phyloP scores from a whole-genome alignment of 2,888 invertebrate genomes.

The Antitype chi region DNA sequence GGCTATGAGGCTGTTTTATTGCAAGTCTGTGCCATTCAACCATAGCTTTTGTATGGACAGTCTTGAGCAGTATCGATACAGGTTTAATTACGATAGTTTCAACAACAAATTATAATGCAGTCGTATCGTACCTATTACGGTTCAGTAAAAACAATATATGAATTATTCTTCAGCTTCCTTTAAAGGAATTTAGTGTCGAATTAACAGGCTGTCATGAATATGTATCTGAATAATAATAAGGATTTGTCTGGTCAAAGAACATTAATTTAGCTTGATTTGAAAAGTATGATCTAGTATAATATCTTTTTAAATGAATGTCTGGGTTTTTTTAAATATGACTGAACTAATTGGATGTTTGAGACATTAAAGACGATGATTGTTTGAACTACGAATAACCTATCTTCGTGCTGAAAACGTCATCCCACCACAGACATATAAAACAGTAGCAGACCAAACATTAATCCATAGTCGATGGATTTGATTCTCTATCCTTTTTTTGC shows the following conservation, averaged over 20 bases:
- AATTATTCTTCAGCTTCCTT: constrained; percentile 28
- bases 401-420: no score
- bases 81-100: constrained; percentile 8
- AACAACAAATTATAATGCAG: constrained; percentile 11
- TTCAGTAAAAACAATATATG: constrained; percentile 23
- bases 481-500: no score
- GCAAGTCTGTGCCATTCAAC: not conserved
- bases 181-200: constrained; percentile 14
- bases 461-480: no score
- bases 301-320: not conserved
- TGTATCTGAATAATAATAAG: constrained; percentile 25
- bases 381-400: not conserved
- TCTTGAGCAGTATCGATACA: not conserved
- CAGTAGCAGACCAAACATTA: no score
- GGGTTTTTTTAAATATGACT: not conserved
- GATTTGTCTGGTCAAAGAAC: not conserved
- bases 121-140: not conserved
- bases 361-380: not conserved
- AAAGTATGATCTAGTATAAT: constrained; percentile 1
- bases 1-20: not conserved
- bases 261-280: constrained; percentile 8
- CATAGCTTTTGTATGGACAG: not conserved
- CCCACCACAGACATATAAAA: no score
- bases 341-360: constrained; percentile 10
- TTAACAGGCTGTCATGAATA: constrained; percentile 28